Percentiles rank a stretch among this genome's conserved stretches.
phyloP scores from a whole-genome alignment of 2,888 invertebrate genomes.

The Diabrotica balteata region DNA sequence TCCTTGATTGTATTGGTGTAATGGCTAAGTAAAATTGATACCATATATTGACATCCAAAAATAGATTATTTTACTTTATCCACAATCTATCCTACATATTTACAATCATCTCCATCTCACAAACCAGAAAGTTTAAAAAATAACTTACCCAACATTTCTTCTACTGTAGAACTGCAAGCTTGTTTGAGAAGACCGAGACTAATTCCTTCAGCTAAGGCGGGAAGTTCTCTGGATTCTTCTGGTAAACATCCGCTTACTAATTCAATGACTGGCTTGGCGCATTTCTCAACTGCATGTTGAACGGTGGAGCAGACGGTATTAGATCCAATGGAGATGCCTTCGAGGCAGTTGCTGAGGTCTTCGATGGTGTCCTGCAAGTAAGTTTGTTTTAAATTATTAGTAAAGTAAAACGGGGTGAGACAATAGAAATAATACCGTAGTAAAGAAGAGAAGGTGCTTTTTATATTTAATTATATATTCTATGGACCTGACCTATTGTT shows the following conservation, averaged over 20 bases:
- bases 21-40: no score
- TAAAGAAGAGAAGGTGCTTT: no score
- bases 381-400: background rate
- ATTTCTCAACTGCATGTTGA: slow-evolving; percentile 28
- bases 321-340: slow-evolving; percentile 29
- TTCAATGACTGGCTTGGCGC: slow-evolving; percentile 31
- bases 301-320: slow-evolving; percentile 35
- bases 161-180: slow-evolving; percentile 35
- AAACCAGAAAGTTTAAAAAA: no score
- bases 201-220: slow-evolving; percentile 24
- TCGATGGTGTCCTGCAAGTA: slow-evolving; percentile 17
- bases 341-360: slow-evolving; percentile 23
- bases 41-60: no score
- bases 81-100: no score
- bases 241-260: slow-evolving; percentile 29
- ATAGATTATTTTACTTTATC: no score
- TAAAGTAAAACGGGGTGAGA: no score
- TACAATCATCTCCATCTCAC: no score
- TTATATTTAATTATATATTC: no score
- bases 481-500: no score
- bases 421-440: no score
- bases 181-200: slow-evolving; percentile 23
- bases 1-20: no score
- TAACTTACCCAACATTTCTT: slow-evolving; percentile 36
- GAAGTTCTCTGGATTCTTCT: slow-evolving; percentile 32